Percentiles rank a stretch among this genome's conserved stretches.
phyloP scores from a whole-genome alignment of 2,113 vertebrate genomes.

The Macaca mulatta region DNA sequence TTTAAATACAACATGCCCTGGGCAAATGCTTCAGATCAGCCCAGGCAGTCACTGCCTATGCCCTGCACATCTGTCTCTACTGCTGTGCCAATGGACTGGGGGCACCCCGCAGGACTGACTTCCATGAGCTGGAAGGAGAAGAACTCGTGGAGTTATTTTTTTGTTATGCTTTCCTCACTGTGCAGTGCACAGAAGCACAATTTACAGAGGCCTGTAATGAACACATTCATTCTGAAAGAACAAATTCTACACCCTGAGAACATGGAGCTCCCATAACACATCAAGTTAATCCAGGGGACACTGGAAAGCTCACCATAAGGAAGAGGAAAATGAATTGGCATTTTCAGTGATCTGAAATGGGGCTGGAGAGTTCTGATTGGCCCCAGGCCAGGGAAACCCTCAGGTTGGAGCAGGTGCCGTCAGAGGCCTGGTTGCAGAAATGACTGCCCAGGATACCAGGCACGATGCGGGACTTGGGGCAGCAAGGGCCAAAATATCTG shows the following conservation, averaged over 20 bases:
- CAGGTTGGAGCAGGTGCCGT: not conserved
- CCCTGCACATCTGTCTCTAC: not conserved
- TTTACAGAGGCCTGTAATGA: conserved; percentile 60
- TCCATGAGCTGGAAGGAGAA: conserved; percentile 41
- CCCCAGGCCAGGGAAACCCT: rapidly evolving
- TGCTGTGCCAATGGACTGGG: not conserved
- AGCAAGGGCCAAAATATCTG: not conserved
- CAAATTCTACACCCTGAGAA: conserved; percentile 65
- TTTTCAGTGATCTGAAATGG: conserved; percentile 62
- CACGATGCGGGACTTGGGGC: rapidly evolving
- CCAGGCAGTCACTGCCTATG: not conserved
- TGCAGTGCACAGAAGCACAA: conserved; percentile 26
- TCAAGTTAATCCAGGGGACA: conserved; percentile 56
- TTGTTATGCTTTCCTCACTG: not conserved
- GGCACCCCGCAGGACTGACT: rapidly evolving
- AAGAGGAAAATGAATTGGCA: conserved; percentile 69
- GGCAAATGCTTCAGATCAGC: not conserved
- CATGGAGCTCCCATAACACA: conserved; percentile 55
- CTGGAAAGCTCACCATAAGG: conserved; percentile 59
- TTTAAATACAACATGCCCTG: not conserved
- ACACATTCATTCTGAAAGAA: conserved; percentile 53
- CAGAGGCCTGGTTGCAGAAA: not conserved
- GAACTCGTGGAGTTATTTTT: conserved; percentile 8
- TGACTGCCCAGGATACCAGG: not conserved
- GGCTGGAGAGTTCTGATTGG: not conserved